Evolutionary conservation across 2,888 invertebrate genomes (phyloP), one percentile per base, ranked within the genome.

Genomic region (Dioctria linearis): DNA sequence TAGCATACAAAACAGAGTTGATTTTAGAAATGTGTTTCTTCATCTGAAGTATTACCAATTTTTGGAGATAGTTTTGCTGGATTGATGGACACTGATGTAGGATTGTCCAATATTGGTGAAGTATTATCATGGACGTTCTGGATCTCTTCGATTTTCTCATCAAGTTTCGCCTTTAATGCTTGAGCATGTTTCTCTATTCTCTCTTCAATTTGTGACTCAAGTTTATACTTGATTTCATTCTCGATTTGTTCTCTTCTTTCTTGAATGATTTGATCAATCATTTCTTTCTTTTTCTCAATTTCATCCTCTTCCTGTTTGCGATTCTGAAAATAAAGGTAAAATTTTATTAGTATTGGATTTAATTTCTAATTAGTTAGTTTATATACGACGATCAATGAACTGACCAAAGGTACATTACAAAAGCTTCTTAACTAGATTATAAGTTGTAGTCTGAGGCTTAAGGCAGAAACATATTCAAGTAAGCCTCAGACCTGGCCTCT

Each of bases 21-120:
- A 25, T 43, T 5, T 63, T 46, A 76, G 8, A 37, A 5, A 42
- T 8, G 40, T 43, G 13, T 40, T n/a, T 73, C 73, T 3, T 73
- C 73, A 5, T 73, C 59, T 42, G 42, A 40, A 6, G 25, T 13
- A 66, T 81, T 81, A 81, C 81, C 81, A 79, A 81, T 81, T 73
- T 81, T 73, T 65, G 81, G 73, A 37, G 78, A 71, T 3, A 81
- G 11, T 13, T 65, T 78, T 59, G 73, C 46, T 57, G 78, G 81
- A 65, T 81, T 81, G 9, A 81, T 73, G 8, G 73, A 54, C 9
- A 66, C 67, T 37, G 80, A 80, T 59, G 75, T 57, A 49, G 80
- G 76, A 76, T 61, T 80, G 5, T 80, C 67, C 8, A 67, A 6
- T 4, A 66, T 11, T 25, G 46, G 9, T 40, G 46, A 3, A 11